phyloP scores from a whole-genome alignment of 2,797 vertebrate species.

The Alcedo quadribrachys region DNA sequence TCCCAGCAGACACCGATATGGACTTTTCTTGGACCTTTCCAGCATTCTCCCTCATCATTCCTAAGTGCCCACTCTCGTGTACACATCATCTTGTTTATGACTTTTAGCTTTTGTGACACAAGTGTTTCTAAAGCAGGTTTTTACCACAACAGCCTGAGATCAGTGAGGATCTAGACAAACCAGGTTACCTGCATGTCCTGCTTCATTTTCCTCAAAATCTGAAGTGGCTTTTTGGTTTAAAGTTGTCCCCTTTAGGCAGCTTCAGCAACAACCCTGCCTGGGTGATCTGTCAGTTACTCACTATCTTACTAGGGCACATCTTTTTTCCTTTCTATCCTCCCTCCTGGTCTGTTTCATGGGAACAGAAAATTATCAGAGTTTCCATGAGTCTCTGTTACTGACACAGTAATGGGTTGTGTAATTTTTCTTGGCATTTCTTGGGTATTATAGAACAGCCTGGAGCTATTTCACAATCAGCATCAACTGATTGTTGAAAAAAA shows the following conservation, averaged over 20 bases:
- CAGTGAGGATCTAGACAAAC: neutral
- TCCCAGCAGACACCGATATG: neutral
- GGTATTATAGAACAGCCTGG: constrained; percentile 17
- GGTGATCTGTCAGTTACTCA: neutral
- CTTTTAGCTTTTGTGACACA: neutral
- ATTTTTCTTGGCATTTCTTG: constrained; percentile 38
- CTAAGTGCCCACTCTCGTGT: neutral
- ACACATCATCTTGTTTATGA: neutral
- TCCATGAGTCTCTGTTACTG: neutral
- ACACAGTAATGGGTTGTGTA: neutral
- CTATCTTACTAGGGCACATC: neutral
- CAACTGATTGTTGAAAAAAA: neutral
- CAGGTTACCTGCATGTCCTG: neutral
- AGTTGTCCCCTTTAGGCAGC: neutral
- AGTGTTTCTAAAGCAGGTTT: neutral
- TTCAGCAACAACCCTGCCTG: neutral
- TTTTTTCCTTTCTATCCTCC: neutral
- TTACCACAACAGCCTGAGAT: neutral
- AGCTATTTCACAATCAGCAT: constrained; percentile 10
- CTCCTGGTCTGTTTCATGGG: neutral
- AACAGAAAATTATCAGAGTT: neutral
- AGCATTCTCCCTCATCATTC: rapidly evolving
- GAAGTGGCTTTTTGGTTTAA: neutral
- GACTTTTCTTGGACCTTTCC: neutral
- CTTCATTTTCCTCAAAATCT: neutral